phyloP scores from a whole-genome alignment of 2,113 vertebrate genomes.

The Microtus pennsylvanicus region DNA sequence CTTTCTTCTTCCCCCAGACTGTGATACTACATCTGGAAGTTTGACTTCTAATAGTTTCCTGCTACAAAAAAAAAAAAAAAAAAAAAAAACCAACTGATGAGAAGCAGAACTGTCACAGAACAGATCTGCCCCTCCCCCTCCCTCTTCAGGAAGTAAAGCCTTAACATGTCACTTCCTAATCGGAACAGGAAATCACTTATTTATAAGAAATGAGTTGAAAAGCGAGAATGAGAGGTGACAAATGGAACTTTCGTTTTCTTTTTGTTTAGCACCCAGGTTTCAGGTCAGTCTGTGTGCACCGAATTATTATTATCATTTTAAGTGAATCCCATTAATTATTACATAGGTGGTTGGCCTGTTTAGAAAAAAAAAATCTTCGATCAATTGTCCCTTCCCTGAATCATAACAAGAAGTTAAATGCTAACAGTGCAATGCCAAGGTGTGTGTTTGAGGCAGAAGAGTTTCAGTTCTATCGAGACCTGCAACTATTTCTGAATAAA shows the following conservation, averaged over 20 bases:
- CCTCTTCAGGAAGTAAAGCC: slow-evolving; percentile 85
- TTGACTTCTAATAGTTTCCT: slow-evolving; percentile 89
- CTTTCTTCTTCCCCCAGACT: slow-evolving; percentile 61
- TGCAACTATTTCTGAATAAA: slow-evolving; percentile 84
- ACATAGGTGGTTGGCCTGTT: slow-evolving; percentile 80
- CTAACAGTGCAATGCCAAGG: slow-evolving; percentile 94
- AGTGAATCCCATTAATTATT: slow-evolving; percentile 83
- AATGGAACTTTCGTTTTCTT: slow-evolving; percentile 84
- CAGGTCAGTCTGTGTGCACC: slow-evolving; percentile 86
- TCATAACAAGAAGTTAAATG: slow-evolving; percentile 88
- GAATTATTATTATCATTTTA: slow-evolving; percentile 76
- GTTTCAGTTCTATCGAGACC: slow-evolving; percentile 85
- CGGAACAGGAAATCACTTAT: slow-evolving; percentile 85
- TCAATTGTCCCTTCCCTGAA: slow-evolving; percentile 92
- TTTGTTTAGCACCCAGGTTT: slow-evolving; percentile 89
- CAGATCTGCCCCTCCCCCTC: slow-evolving; percentile 78
- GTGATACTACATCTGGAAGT: slow-evolving; percentile 87
- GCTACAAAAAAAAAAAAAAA: slow-evolving; percentile 80
- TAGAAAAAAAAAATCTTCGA: slow-evolving; percentile 68
- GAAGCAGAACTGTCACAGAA: slow-evolving; percentile 85
- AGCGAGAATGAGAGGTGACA: slow-evolving; percentile 87
- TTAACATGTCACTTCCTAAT: slow-evolving; percentile 85
- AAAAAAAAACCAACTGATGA: slow-evolving; percentile 74
- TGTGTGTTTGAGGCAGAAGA: slow-evolving; percentile 89
- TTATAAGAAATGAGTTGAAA: slow-evolving; percentile 87